Evolutionary conservation across 2,888 invertebrate genomes (phyloP).

Genomic region (Acanthacorydalis orientalis): DNA sequence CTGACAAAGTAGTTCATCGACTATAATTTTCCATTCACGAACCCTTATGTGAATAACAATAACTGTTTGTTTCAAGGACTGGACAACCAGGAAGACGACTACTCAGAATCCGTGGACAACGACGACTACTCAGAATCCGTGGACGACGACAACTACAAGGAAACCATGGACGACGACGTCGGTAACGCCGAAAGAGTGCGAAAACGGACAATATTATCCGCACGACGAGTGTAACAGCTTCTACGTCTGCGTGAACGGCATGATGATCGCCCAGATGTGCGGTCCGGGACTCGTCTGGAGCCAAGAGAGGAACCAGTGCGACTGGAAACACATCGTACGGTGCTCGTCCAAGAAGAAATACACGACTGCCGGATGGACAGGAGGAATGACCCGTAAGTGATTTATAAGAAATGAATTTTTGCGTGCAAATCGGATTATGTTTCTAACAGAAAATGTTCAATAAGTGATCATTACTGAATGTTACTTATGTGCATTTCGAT

Average conservation of each 20-base stretch:
- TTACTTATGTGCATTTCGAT: too few species aligned
- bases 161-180: conserved; percentile 11
- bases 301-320: conserved; percentile 46
- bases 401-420: background rate
- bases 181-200: conserved; percentile 26
- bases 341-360: conserved; percentile 27
- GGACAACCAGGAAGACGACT: conserved; percentile 1
- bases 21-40: too few species aligned
- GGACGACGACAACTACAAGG: conserved; percentile 10
- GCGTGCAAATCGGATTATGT: background rate
- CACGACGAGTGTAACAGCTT: conserved; percentile 58
- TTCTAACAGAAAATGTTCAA: too few species aligned
- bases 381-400: conserved; percentile 18
- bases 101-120: conserved; percentile 6
- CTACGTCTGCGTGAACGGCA: conserved; percentile 60
- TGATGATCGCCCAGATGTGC: conserved; percentile 51
- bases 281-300: conserved; percentile 64
- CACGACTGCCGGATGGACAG: conserved; percentile 13
- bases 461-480: too few species aligned
- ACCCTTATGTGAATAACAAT: too few species aligned
- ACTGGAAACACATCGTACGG: conserved; percentile 51
- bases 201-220: conserved; percentile 57
- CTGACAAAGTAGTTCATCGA: too few species aligned
- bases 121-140: conserved; percentile 7
- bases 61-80: too few species aligned